Evolutionary conservation across 2,113 vertebrate genomes (phyloP).

Genomic region (Daboia siamensis): DNA sequence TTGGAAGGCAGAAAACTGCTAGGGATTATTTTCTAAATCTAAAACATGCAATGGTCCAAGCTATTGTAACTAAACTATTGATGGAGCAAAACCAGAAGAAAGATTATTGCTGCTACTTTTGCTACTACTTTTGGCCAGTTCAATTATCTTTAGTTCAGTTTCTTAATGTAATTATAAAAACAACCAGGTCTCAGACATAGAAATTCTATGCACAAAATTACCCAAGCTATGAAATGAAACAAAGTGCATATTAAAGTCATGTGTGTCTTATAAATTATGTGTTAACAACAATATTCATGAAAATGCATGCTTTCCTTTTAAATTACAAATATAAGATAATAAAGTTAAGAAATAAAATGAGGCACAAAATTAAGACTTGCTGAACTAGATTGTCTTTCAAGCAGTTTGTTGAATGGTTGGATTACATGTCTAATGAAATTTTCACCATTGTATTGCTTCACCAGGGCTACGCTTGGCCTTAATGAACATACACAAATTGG

Average conservation of each 20-base stretch:
- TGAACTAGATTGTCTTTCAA: background rate
- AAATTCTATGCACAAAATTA: background rate
- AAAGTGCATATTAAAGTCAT: background rate
- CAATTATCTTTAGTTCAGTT: background rate
- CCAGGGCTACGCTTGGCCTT: background rate
- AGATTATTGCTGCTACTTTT: background rate
- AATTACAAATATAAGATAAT: background rate
- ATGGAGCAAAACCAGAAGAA: background rate
- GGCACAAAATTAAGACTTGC: background rate
- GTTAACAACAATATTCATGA: background rate
- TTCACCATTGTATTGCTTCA: background rate
- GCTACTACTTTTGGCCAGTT: background rate
- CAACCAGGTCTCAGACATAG: background rate
- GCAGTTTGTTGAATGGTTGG: background rate
- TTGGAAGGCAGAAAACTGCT: background rate
- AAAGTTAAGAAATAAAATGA: background rate
- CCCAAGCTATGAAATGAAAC: background rate
- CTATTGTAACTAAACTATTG: background rate
- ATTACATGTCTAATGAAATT: background rate
- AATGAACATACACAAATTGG: background rate
- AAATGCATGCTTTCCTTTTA: background rate
- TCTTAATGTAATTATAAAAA: background rate
- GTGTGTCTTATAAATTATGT: background rate
- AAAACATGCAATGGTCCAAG: background rate
- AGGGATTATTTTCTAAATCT: background rate